Base-by-base conservation (phyloP, 2,888 invertebrate genomes). In the Lottia gigantea region DNA sequence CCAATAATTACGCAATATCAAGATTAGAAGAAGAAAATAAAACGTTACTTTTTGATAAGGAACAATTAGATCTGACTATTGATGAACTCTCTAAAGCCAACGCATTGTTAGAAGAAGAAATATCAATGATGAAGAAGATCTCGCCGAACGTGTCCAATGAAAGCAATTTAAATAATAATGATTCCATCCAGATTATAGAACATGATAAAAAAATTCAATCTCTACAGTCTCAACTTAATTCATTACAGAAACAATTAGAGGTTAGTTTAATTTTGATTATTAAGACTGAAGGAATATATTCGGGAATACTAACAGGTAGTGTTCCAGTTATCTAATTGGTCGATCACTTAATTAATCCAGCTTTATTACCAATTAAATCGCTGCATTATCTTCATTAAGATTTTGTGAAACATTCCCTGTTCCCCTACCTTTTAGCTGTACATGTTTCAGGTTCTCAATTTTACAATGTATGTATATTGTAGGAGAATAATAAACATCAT, bases 401-500 rank as follows among this genome's bases (percentile, higher is more conserved):
- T n/a, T n/a, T n/a, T n/a, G n/a, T n/a, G n/a, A n/a, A n/a, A n/a
- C n/a, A n/a, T n/a, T n/a, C n/a, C n/a, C n/a, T n/a, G n/a, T n/a
- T n/a, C n/a, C n/a, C n/a, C n/a, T n/a, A n/a, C n/a, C n/a, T n/a
- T n/a, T n/a, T n/a, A n/a, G n/a, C n/a, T n/a, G n/a, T n/a, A n/a
- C n/a, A n/a, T n/a, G n/a, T n/a, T n/a, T n/a, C n/a, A n/a, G n/a
- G n/a, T n/a, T n/a, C n/a, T n/a, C n/a, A n/a, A n/a, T n/a, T n/a
- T n/a, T n/a, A n/a, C n/a, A n/a, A n/a, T n/a, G 40, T 40, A 40
- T 73, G 16, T 25, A 19, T 62, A 31, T 78, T 79, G 7, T 78
- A 86, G 86, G 83, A 83, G 66, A 74, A 80, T 64, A 84, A 85
- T 64, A 73, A 77, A 61, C 78, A 77, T 61, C 81, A 85, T 70